Evolutionary conservation across 2,113 vertebrate genomes (phyloP).

Genomic region (Tilapia sparmanii): DNA sequence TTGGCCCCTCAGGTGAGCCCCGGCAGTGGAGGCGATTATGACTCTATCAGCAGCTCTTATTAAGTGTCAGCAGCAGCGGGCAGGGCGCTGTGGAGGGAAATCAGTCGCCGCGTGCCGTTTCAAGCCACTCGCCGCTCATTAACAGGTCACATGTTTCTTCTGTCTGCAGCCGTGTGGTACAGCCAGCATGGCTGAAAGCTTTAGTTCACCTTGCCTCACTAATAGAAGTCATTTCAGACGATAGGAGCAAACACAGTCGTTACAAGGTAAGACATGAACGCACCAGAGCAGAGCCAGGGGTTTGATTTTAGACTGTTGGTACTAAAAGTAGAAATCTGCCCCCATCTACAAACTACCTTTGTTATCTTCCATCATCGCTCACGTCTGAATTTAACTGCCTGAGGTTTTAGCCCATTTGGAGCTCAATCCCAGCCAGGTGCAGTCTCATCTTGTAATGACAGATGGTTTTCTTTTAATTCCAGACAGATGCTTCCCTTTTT

Average conservation of each 20-base stretch:
- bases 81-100: not conserved
- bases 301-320: not conserved
- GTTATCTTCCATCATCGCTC: not conserved
- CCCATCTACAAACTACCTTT: not conserved
- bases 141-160: not conserved
- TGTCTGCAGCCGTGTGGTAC: not conserved
- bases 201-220: not conserved
- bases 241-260: not conserved
- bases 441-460: slow-evolving; percentile 28
- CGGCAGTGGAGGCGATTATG: not conserved
- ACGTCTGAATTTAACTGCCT: not conserved
- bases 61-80: slow-evolving; percentile 1
- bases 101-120: not conserved
- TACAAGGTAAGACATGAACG: not conserved
- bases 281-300: not conserved
- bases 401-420: slow-evolving; percentile 5
- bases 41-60: slow-evolving; percentile 17
- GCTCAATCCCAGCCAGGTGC: slow-evolving; percentile 21
- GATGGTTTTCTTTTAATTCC: slow-evolving; percentile 41
- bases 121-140: not conserved
- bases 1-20: not conserved
- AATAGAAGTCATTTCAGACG: not conserved
- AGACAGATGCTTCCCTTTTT: slow-evolving; percentile 29
- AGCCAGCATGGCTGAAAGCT: not conserved
- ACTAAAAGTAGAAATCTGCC: not conserved